Evolutionary conservation across 2,888 invertebrate genomes (phyloP), one percentile per base, ranked within the genome.

Genomic region (Thelaira solivaga): DNA sequence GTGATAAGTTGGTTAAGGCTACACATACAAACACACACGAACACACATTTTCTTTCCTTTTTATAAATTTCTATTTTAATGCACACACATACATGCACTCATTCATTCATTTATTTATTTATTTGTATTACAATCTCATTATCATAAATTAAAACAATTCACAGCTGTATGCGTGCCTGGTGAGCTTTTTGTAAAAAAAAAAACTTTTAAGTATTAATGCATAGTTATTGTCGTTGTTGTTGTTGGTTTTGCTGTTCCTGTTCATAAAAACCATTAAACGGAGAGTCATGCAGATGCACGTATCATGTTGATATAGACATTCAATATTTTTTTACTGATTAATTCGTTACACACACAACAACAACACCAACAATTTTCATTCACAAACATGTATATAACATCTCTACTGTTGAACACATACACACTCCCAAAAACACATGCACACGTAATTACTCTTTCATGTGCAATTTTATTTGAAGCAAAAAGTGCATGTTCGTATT

Each of bases 291-390:
- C n/a, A n/a, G n/a, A n/a, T n/a, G n/a, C n/a, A n/a, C n/a, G n/a
- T n/a, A n/a, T n/a, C 51, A 69, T 41, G 68, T 26, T 68, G n/a
- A 45, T 51, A 43, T 53, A 55, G 31, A 7, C 39, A 18, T 68
- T 29, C 53, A 45, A 39, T n/a, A 61, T 24, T 31, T 74, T 51
- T 39, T 67, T 26, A 29, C 49, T 45, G 45, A 74, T 67, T 67
- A 67, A 74, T 74, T 74, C 53, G 34, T 55, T 47, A 5, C 20
- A 41, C 7, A 24, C 18, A n/a, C 13, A 24, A 53, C 3, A 13
- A n/a, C 7, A 16, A 36, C 0, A 47, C 5, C 22, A 31, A n/a
- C 16, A 11, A 29, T 16, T n/a, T 22, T 2, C 11, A 53, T 24
- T n/a, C 10, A 8, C 47, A 34, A 18, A 13, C 2, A 36, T 20